A percentile compares a stretch with the other conserved stretches of the same genome.
Evolutionary conservation across 2,797 vertebrate species (phyloP).

Genomic region (Sciurus vulgaris): DNA sequence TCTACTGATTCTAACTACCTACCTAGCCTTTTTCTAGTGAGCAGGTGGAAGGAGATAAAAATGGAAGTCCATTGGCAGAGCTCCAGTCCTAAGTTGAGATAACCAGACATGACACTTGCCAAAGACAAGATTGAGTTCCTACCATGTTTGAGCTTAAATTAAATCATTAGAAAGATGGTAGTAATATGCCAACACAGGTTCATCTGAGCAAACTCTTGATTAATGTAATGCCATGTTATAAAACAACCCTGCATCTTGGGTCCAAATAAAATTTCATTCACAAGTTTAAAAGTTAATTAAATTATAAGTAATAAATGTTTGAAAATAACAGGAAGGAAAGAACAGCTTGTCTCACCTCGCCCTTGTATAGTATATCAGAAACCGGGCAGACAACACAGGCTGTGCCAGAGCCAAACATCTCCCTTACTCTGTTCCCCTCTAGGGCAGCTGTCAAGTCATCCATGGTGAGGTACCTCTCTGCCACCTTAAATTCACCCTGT

Average conservation of each 20-base stretch:
- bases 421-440: conserved; percentile 91
- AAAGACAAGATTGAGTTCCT: not conserved
- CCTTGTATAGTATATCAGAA: conserved; percentile 91
- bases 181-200: not conserved
- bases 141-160: no score
- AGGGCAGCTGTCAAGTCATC: conserved; percentile 89
- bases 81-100: not conserved
- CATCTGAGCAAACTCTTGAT: not conserved
- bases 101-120: not conserved
- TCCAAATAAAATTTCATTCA: not conserved
- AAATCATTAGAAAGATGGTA: not conserved
- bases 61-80: not conserved
- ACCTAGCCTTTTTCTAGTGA: not conserved
- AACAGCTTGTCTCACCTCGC: conserved; percentile 88
- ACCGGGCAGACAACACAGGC: conserved; percentile 93
- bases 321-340: not conserved
- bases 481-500: conserved; percentile 94
- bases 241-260: not conserved
- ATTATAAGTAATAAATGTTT: not conserved
- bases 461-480: conserved; percentile 94
- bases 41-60: not conserved
- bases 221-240: not conserved
- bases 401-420: conserved; percentile 96
- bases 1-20: not conserved
- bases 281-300: not conserved